Base-by-base conservation (phyloP, 2,113 vertebrate species). In the Zosterops borbonicus region DNA sequence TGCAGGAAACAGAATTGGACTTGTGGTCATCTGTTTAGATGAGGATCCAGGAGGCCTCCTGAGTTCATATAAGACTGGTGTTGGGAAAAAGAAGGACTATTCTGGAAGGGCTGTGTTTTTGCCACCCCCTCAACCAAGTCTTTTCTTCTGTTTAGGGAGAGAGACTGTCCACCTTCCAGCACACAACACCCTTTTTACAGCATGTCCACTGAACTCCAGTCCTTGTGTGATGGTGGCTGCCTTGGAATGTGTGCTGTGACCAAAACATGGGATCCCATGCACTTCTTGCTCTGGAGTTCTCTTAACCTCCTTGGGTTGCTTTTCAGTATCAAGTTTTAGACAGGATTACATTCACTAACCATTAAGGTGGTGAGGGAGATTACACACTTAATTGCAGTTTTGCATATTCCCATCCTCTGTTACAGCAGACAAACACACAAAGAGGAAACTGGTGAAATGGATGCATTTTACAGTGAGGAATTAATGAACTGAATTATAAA, bases 81-180 rank as follows among this genome's bases (percentile, higher is more conserved):
- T 9, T 62, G n/a, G 27, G 65, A 42, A 24, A 82, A 84, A 82
- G 82, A 82, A 82, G 35, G n/a, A 87, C 3, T 42, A 41, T 20
- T 53, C 20, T n/a, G 27, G 50, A 63, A 89, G 67, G 19, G 8
- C 27, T 70, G 14, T 31, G 11, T 14, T 35, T 17, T 11, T 75
- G 11, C 14, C 7, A 8, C 11, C 17, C 77, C 25, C 7, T 37
- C 2, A 2, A 0, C 1, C 14, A 33, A 9, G 2, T 33, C 15
- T 5, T 0, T 46, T 68, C 24, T 13, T 52, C 49, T 58, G 3
- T 24, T 79, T 73, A 22, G 11, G 20, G 9, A 41, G 11, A 7
- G 22, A 74, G 10, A 28, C 12, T 7, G 1, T 16, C 5, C 17
- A 13, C 23, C 18, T 87, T 92, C 9, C 53, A 64, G 29, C 12